phyloP scores from a whole-genome alignment of 2,888 invertebrate species.

The Hanleya hanleyi region DNA sequence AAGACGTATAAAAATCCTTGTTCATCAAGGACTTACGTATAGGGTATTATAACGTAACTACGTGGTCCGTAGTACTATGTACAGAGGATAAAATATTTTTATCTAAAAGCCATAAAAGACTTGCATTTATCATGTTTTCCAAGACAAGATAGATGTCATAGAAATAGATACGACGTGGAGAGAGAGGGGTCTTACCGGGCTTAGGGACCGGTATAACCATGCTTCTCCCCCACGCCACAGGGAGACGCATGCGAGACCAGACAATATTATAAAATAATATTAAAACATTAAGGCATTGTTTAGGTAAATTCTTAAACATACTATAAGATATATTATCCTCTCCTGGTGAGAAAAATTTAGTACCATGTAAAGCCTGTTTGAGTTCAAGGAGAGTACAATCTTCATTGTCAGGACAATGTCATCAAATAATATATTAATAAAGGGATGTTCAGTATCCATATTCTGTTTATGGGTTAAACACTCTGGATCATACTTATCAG shows the following conservation, averaged over 20 bases:
- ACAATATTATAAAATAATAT: not conserved
- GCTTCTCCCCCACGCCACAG: not conserved
- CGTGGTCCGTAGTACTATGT: not conserved
- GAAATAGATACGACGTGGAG: constrained; percentile 5
- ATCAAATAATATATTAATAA: not conserved
- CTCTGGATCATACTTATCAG: not conserved
- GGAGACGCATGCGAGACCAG: not conserved
- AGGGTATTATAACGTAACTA: not conserved
- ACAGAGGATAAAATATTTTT: not conserved
- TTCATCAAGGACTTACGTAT: not conserved
- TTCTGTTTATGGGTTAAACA: not conserved
- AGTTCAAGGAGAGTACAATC: not conserved
- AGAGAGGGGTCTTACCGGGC: not conserved
- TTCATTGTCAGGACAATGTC: not conserved
- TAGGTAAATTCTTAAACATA: not conserved
- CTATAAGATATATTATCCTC: not conserved
- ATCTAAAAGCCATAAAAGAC: not conserved
- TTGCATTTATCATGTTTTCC: not conserved
- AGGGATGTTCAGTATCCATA: not conserved
- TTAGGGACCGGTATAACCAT: not conserved
- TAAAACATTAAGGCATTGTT: not conserved
- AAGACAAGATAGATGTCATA: not conserved
- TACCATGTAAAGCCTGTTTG: not conserved
- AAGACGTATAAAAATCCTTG: not conserved
- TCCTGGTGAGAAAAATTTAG: not conserved